Conservation (phyloP, 2,888 invertebrate genomes). For the Poecilus cupreus region DNA sequence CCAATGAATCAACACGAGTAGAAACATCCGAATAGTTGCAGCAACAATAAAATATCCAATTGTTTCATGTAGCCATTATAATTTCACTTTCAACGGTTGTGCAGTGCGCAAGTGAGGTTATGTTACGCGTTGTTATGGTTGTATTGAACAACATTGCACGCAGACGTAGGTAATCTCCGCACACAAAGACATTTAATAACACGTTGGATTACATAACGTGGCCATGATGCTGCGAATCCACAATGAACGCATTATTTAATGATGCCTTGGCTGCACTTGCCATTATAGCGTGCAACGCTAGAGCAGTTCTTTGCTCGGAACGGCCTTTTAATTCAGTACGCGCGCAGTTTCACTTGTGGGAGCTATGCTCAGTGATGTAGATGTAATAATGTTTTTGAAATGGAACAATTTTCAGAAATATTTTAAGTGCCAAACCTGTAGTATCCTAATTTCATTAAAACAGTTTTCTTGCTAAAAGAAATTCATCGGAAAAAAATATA, state of each 20-base stretch:
- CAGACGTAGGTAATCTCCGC: background rate
- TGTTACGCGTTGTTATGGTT: background rate
- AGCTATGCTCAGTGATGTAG: no score
- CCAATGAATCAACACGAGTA: slow-evolving; percentile 25
- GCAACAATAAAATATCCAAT: slow-evolving; percentile 19
- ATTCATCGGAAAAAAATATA: no score
- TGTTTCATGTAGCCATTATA: slow-evolving; percentile 26
- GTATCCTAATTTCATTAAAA: no score
- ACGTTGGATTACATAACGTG: slow-evolving; percentile 19
- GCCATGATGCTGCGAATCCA: background rate
- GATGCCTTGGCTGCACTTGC: background rate
- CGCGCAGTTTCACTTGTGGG: no score
- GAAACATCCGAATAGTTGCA: slow-evolving; percentile 26
- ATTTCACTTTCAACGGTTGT: slow-evolving; percentile 24
- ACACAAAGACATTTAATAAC: slow-evolving; percentile 35
- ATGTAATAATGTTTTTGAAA: no score
- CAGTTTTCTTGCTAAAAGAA: no score
- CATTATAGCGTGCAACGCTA: no score
- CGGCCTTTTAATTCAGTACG: no score
- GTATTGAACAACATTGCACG: background rate
- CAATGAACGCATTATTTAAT: slow-evolving; percentile 40
- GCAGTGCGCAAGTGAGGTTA: background rate
- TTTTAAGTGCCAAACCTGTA: no score
- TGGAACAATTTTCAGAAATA: no score
- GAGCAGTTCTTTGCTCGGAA: no score